Evolutionary conservation across 2,888 invertebrate genomes (phyloP), one percentile per base, ranked within the genome.

Genomic region (Arrhopalites spinosus): DNA sequence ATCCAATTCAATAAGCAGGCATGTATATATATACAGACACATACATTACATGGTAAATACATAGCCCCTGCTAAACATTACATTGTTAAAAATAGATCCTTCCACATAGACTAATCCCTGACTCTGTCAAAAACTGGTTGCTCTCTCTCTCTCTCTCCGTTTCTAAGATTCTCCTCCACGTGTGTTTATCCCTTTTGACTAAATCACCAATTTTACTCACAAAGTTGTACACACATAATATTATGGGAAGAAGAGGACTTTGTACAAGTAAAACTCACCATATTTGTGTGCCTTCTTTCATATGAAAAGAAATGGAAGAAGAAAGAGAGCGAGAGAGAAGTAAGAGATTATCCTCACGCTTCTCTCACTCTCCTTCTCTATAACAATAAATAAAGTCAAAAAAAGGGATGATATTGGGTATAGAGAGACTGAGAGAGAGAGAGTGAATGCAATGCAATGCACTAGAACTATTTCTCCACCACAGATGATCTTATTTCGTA

Each of bases 1-100:
- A 81, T 81, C 80, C 80, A 77, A 82, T 80, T 79, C 81, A 80
- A 81, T 81, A 79, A 80, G 80, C 79, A 80, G 80, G 79, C 77
- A 74, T 78, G 75, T 36, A 23, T 45, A 66, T 66, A 71, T 59
- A 11, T 68, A 15, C 50, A 3, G 27, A 47, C 36, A 50, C 56
- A 43, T 43, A 71, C 61, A 43, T 43, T 20, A 23, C 36, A 43
- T 23, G 13, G 30, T 27, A 29, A 13, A 50, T 25, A 59, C 59
- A 53, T 53, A 53, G 8, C 23, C 15, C 53, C 36, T 69, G 53
- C 69, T 68, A 78, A 73, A 69, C 73, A 75, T 23, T 53, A 73
- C 61, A 70, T 76, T 71, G 78, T 78, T 78, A 78, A 78, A 78
- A 78, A 78, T 78, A 78, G 78, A 77, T 78, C 73, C 70, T 78